phyloP scores from a whole-genome alignment of 2,113 vertebrate genomes.

The Meleagris gallopavo region DNA sequence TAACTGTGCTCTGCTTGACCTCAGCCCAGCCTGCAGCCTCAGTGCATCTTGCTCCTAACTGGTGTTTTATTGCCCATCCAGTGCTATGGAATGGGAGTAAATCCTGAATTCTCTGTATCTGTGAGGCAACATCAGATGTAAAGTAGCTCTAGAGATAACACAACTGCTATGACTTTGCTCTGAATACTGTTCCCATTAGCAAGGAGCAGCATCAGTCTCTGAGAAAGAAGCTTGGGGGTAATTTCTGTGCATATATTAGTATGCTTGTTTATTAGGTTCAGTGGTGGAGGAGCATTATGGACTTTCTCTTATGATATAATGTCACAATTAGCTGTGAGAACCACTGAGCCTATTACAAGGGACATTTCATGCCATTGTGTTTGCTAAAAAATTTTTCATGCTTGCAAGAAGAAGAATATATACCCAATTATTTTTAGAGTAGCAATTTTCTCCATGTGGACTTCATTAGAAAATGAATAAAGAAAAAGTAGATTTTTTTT shows the following conservation, averaged over 20 bases:
- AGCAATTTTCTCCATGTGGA: neutral
- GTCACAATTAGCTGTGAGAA: conserved; percentile 19
- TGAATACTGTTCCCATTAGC: neutral
- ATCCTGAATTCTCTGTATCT: neutral
- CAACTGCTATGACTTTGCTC: neutral
- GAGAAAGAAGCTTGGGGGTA: neutral
- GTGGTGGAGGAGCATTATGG: neutral
- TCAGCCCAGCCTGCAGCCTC: neutral
- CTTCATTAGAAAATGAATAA: conserved; percentile 49
- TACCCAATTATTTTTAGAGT: conserved; percentile 4
- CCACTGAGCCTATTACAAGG: neutral
- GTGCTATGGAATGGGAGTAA: neutral
- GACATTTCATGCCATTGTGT: neutral
- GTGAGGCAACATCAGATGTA: neutral
- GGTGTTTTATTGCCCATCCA: neutral
- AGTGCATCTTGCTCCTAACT: neutral
- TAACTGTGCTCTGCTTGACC: neutral
- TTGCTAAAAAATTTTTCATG: conserved; percentile 26
- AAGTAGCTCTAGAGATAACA: neutral
- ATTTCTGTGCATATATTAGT: neutral
- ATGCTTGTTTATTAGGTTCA: neutral
- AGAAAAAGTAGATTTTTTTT: neutral
- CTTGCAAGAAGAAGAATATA: conserved; percentile 30
- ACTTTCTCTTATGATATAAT: neutral
- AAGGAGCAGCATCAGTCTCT: neutral